phyloP scores from a whole-genome alignment of 2,888 invertebrate species.

The Lithodes maja region DNA sequence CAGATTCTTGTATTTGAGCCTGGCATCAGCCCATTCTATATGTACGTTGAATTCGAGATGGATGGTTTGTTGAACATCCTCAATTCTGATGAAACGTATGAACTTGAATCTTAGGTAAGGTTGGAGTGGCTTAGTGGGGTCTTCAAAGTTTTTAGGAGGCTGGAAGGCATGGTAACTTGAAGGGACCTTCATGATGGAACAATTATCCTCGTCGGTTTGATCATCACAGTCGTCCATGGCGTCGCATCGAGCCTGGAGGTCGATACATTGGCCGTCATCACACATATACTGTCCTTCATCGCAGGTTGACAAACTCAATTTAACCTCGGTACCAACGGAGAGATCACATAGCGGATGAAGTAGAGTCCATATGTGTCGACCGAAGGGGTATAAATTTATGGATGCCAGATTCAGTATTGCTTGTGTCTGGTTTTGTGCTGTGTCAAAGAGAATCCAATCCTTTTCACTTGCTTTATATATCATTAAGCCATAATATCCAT shows the following conservation, averaged over 20 bases:
- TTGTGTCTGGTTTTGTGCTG: not conserved
- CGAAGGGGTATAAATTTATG: constrained; percentile 25
- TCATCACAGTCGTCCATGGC: constrained; percentile 51
- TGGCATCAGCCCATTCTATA: not conserved
- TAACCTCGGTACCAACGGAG: not conserved
- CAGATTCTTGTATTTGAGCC: constrained; percentile 27
- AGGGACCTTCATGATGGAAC: constrained; percentile 42
- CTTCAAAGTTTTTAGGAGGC: constrained; percentile 38
- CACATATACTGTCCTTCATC: constrained; percentile 42
- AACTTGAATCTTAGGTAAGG: not conserved
- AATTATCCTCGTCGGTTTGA: constrained; percentile 54
- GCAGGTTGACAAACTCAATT: constrained; percentile 18
- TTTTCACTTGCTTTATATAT: not conserved
- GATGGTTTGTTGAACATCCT: not conserved
- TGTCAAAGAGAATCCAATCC: constrained; percentile 18
- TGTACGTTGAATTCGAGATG: not conserved
- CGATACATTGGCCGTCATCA: constrained; percentile 43
- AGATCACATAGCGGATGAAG: not conserved
- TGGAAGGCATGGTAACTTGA: constrained; percentile 40
- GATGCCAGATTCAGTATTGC: not conserved
- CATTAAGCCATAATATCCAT: constrained; percentile 27
- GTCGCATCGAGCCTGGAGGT: constrained; percentile 32
- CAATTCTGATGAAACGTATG: constrained; percentile 20
- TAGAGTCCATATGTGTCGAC: not conserved
- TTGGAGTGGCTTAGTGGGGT: not conserved